Conservation (phyloP, 2,797 vertebrate genomes). For the Chelonia mydas region DNA sequence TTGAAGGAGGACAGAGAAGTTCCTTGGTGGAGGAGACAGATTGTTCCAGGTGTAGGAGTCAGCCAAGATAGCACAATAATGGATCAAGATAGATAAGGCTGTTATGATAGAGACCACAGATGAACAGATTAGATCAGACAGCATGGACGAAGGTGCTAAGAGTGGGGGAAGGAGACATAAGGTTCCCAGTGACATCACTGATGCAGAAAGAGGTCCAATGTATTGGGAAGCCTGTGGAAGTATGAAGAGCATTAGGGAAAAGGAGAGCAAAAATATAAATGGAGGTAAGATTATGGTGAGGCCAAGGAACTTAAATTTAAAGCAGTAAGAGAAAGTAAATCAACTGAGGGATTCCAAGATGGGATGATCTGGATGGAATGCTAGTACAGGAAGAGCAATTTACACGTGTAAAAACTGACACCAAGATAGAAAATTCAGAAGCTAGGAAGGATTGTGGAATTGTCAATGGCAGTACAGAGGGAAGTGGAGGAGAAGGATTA, state of each 20-base stretch:
- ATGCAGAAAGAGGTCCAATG: background rate
- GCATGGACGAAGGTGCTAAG: slow-evolving; percentile 39
- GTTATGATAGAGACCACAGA: slow-evolving; percentile 9
- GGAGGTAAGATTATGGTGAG: background rate
- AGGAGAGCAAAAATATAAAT: background rate
- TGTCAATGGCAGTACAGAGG: background rate
- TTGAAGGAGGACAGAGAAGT: slow-evolving; percentile 32
- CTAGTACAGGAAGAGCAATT: background rate
- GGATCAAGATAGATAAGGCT: slow-evolving; percentile 59
- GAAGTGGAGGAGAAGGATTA: background rate
- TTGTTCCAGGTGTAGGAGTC: slow-evolving; percentile 17
- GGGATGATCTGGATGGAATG: background rate
- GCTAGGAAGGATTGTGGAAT: slow-evolving; percentile 1
- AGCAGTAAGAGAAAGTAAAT: background rate
- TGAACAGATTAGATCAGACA: slow-evolving; percentile 37
- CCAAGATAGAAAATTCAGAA: slow-evolving; percentile 18
- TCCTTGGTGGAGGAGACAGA: slow-evolving; percentile 21
- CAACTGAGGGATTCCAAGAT: background rate
- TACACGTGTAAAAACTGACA: background rate
- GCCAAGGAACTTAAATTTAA: background rate
- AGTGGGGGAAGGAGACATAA: background rate
- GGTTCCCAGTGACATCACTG: background rate
- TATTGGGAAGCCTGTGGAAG: background rate
- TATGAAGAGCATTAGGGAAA: slow-evolving; percentile 14
- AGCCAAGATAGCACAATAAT: background rate